Evolutionary conservation across 92 coral and sea anemone species (phyloP), one percentile per base, ranked within the genome.

Genomic region (Umimayanthus chanpuru): DNA sequence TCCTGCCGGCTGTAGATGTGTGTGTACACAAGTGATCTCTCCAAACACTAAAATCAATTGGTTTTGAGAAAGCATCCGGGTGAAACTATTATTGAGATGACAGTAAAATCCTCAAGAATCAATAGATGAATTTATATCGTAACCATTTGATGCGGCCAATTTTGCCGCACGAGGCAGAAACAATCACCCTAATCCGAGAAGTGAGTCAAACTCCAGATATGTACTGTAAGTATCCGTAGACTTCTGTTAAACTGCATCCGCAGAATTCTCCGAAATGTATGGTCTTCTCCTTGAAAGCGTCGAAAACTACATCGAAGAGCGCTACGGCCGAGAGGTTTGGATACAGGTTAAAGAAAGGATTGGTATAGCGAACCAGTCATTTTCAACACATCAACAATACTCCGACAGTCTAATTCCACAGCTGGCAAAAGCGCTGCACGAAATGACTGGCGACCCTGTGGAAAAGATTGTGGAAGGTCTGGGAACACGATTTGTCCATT

Each of bases 241-340:
- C 44, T 39, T 12, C 39, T 5, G 25, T 75, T 5, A 43, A 18
- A n/a, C 44, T 75, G 50, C n/a, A 16, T 11, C 50, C 82, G 58
- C 47, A 44, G 82, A 32, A 29, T 11, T 44, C 12, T 21, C 30
- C 49, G 39, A 40, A 6, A 83, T 95, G 94, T 95, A 95, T 72
- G 98, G 98, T 26, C 81, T 95, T 23, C 73, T 95, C 6, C 79
- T 95, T 14, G 94, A 93, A 79, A 95, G 94, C 75, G 73, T 94
- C 58, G 92, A 91, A 25, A 79, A 80, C 40, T 89, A 88, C 20
- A 28, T 95, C 29, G 80, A 88, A 20, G 92, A 93, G 73, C 91
- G 90, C 12, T 95, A 92, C 77, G 98, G 98, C 20, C 80, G 90
- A 61, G 91, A 90, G 0, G 66, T 81, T 23, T 95, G 98, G 98